Evolutionary conservation across 2,113 vertebrate species (phyloP).

Genomic region (Zapus hudsonius): DNA sequence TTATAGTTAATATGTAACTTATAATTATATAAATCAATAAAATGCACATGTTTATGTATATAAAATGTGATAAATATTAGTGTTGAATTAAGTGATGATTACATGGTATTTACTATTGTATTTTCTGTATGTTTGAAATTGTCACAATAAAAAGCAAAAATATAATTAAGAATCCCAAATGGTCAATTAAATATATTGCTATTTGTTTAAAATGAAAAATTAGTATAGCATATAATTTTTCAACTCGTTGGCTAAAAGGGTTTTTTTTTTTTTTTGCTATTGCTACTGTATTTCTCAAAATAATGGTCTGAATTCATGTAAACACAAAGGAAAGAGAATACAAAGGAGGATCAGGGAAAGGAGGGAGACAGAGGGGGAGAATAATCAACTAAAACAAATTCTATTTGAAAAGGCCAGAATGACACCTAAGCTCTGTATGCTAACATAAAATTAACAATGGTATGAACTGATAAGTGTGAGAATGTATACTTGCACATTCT

Average conservation of each 20-base stretch:
- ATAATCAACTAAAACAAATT: too few relatives aligned
- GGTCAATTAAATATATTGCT: neutral
- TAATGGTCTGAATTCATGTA: too few relatives aligned
- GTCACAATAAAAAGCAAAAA: slow-evolving; percentile 17
- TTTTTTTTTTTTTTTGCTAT: neutral
- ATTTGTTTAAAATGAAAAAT: neutral
- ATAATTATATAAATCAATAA: neutral
- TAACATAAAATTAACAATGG: neutral
- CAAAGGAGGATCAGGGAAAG: too few relatives aligned
- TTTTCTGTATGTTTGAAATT: neutral
- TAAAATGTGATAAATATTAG: neutral
- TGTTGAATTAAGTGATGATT: slow-evolving; percentile 7
- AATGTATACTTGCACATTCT: neutral
- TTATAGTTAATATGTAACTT: neutral
- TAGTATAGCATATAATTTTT: neutral
- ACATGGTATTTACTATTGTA: neutral
- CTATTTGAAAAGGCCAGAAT: too few relatives aligned
- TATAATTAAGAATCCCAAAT: neutral
- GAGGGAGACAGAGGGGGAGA: too few relatives aligned
- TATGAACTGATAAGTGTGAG: neutral
- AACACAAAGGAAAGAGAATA: too few relatives aligned
- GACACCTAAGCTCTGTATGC: too few relatives aligned
- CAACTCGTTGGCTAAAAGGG: neutral
- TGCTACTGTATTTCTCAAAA: neutral
- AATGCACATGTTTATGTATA: neutral